A percentile compares a stretch with the other conserved stretches of the same genome.
Evolutionary conservation across 2,113 vertebrate species (phyloP).

Genomic region (Urocolius indicus): DNA sequence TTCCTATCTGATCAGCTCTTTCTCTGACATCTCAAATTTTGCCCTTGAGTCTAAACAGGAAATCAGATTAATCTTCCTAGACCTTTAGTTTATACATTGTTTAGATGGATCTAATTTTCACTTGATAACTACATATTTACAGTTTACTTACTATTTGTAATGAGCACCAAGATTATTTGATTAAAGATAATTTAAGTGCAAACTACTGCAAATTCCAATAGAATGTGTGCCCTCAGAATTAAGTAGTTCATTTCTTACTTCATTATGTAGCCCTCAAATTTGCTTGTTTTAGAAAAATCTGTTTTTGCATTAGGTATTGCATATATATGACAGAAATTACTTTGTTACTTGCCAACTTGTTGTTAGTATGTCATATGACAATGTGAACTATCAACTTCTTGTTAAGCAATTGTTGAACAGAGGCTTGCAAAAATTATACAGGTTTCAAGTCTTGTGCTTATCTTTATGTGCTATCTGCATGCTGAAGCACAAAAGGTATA

Average conservation of each 20-base stretch:
- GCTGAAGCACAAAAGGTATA: background rate
- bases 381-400: constrained; percentile 2
- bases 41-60: background rate
- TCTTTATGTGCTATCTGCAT: background rate
- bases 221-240: background rate
- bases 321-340: background rate
- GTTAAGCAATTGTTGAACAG: background rate
- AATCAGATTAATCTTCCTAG: background rate
- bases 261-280: background rate
- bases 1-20: background rate
- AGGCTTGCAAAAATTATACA: background rate
- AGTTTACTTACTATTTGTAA: constrained; percentile 8
- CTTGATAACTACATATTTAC: background rate
- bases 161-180: background rate
- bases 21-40: background rate
- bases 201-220: background rate
- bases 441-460: background rate
- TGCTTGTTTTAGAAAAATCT: background rate
- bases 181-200: background rate
- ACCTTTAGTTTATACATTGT: background rate
- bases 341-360: background rate
- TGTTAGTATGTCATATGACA: background rate
- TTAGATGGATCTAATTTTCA: background rate
- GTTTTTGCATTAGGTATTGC: background rate
- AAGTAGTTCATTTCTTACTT: background rate